Conservation (phyloP, 2,113 vertebrate species). For the Stegostoma tigrinum region DNA sequence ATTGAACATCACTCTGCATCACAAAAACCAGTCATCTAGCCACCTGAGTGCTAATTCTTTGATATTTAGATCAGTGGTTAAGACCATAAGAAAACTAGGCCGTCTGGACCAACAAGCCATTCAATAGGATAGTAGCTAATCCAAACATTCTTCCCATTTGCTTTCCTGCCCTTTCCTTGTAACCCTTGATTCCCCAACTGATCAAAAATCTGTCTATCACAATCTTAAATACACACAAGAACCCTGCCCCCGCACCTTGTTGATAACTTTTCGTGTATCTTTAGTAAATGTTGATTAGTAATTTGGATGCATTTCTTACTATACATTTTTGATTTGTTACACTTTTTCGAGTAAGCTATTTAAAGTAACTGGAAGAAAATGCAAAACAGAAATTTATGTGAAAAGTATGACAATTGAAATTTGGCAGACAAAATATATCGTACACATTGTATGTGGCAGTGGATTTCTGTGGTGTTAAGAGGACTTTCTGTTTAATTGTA, state of each 20-base stretch:
- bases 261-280: not conserved
- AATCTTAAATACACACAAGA: too few species aligned
- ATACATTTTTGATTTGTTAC: not conserved
- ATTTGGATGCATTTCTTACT: not conserved
- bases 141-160: too few species aligned
- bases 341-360: not conserved
- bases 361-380: not conserved
- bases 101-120: too few species aligned
- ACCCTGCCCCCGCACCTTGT: not conserved
- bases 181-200: too few species aligned
- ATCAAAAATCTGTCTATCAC: too few species aligned
- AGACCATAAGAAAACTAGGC: too few species aligned
- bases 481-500: not conserved
- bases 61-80: too few species aligned
- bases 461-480: not conserved
- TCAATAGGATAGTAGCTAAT: too few species aligned
- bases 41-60: too few species aligned
- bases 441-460: not conserved
- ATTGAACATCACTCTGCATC: too few species aligned
- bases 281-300: not conserved
- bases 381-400: not conserved
- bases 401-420: not conserved
- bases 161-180: too few species aligned
- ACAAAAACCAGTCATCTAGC: too few species aligned
- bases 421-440: not conserved